Conservation (phyloP, 2,888 invertebrate genomes). For the Meiosimyza platycephala region DNA sequence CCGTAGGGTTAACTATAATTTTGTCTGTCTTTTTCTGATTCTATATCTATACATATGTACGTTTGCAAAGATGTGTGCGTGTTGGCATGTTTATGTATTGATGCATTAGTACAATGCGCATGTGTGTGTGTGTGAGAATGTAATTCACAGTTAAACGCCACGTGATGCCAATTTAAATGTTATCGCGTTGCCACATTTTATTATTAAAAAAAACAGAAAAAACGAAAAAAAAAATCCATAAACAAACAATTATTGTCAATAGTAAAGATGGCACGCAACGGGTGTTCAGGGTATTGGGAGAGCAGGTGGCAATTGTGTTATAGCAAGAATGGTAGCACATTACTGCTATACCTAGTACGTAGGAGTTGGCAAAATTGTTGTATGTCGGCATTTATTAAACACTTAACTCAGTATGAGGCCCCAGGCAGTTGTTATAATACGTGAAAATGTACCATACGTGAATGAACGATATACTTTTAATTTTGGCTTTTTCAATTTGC, state of each 20-base stretch:
- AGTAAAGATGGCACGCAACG: too few species aligned
- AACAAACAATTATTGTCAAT: slow-evolving; percentile 18
- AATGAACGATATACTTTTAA: too few species aligned
- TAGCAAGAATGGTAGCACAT: not conserved
- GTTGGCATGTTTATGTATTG: not conserved
- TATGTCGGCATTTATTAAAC: too few species aligned
- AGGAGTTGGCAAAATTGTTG: too few species aligned
- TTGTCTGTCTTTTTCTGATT: not conserved
- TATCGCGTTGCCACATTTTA: slow-evolving; percentile 5
- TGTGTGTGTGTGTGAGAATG: slow-evolving; percentile 22
- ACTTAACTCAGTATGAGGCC: not conserved
- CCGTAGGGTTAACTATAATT: not conserved
- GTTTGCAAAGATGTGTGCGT: slow-evolving; percentile 3
- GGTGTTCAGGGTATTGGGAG: not conserved
- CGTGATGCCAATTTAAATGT: slow-evolving; percentile 33
- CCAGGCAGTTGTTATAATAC: not conserved
- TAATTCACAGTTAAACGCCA: slow-evolving; percentile 21
- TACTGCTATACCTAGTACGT: too few species aligned
- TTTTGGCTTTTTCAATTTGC: too few species aligned
- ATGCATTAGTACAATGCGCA: too few species aligned
- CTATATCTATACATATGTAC: not conserved
- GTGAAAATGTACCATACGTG: too few species aligned
- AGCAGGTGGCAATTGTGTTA: not conserved
- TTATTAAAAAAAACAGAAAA: slow-evolving; percentile 20
- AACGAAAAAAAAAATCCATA: slow-evolving; percentile 2